Percentiles rank a stretch among this genome's conserved stretches.
Evolutionary conservation across 1,140 invertebrate species (phyloP).

Genomic region (Halyomorpha halys): DNA sequence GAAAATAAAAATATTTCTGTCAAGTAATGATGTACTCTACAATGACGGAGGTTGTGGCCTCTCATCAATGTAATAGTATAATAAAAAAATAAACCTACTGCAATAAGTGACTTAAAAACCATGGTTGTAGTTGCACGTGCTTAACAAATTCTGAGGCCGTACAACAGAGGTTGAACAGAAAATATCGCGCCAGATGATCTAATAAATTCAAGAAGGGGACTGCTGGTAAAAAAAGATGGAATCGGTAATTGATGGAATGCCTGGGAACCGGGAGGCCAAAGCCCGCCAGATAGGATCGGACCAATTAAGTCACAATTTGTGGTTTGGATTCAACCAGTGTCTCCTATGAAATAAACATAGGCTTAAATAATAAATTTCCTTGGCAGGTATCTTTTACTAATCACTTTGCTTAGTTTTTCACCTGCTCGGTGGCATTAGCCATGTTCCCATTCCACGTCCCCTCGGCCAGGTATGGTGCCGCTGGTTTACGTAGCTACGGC

Average conservation of each 20-base stretch:
- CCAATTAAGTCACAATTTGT: constrained; percentile 12
- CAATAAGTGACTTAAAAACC: too few relatives aligned
- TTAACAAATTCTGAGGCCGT: too few relatives aligned
- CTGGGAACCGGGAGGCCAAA: neutral
- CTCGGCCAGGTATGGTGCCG: neutral
- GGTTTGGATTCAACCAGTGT: neutral
- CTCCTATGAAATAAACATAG: constrained; percentile 1
- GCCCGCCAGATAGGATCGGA: constrained; percentile 1
- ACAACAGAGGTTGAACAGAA: too few relatives aligned
- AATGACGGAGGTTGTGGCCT: too few relatives aligned
- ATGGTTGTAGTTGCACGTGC: too few relatives aligned
- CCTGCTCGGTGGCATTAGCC: neutral
- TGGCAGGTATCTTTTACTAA: neutral
- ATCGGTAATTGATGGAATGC: constrained; percentile 7
- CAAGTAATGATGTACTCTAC: too few relatives aligned
- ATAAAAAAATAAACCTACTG: too few relatives aligned
- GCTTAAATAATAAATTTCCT: neutral
- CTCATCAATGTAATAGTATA: too few relatives aligned
- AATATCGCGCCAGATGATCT: too few relatives aligned
- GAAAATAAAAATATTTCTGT: too few relatives aligned
- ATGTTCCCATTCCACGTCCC: constrained; percentile 3
- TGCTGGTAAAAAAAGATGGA: neutral
- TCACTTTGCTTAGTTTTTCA: neutral
- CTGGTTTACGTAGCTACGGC: neutral
- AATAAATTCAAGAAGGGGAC: too few relatives aligned